Evolutionary conservation across 2,888 invertebrate genomes (phyloP).

Genomic region (Nomada lathburiana): DNA sequence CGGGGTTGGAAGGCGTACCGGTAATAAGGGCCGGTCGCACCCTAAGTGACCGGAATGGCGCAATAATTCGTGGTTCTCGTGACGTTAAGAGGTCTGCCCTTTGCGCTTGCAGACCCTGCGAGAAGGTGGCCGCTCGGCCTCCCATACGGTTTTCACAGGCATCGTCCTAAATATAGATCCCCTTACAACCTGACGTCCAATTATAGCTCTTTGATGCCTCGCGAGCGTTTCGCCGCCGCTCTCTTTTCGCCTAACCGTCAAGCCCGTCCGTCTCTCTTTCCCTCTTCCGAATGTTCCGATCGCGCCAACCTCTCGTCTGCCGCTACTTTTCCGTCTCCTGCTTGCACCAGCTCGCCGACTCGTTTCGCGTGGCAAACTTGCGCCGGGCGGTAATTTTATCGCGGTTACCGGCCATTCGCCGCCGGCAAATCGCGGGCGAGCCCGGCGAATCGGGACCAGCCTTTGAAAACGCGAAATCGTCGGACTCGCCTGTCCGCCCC

Average conservation of each 20-base stretch:
- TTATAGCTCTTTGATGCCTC: constrained; percentile 82
- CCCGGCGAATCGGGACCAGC: constrained; percentile 44
- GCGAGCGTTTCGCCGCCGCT: constrained; percentile 66
- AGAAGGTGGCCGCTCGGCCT: constrained; percentile 67
- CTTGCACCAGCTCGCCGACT: constrained; percentile 17
- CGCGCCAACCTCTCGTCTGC: constrained; percentile 37
- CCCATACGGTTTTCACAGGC: constrained; percentile 75
- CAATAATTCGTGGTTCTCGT: constrained; percentile 83
- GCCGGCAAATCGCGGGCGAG: constrained; percentile 43
- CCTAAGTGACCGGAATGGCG: constrained; percentile 84
- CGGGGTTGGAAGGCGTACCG: constrained; percentile 62
- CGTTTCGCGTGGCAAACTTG: constrained; percentile 37
- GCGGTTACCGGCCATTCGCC: constrained; percentile 62
- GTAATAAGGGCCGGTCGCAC: constrained; percentile 82
- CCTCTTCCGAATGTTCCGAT: background rate
- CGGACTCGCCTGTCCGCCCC: constrained; percentile 23
- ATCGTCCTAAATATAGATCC: constrained; percentile 81
- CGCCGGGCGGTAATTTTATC: constrained; percentile 61
- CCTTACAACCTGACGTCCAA: constrained; percentile 80
- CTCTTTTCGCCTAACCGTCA: constrained; percentile 26
- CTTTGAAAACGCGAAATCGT: constrained; percentile 64
- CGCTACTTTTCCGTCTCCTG: constrained; percentile 19
- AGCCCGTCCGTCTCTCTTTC: constrained; percentile 30
- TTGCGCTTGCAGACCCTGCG: constrained; percentile 71
- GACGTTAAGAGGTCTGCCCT: constrained; percentile 82